phyloP scores from a whole-genome alignment of 2,113 vertebrate genomes.

The Spermophilus dauricus region DNA sequence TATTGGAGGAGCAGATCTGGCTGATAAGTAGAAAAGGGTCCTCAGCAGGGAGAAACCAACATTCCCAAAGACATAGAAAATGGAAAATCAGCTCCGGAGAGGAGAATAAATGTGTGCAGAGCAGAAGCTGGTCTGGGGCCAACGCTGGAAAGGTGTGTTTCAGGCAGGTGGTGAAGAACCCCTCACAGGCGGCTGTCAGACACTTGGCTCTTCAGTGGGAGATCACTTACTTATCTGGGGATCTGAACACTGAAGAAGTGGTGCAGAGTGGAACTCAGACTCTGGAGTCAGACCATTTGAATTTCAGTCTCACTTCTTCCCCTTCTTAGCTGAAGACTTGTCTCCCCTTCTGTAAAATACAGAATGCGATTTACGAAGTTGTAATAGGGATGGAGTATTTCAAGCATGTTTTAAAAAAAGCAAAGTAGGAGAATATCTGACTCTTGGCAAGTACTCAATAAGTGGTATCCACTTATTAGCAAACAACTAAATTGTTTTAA shows the following conservation, averaged over 20 bases:
- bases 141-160: neutral
- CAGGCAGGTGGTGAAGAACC: fast-evolving
- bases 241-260: neutral
- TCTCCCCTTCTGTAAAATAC: neutral
- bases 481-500: neutral
- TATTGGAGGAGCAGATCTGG: neutral
- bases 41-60: neutral
- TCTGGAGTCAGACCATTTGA: neutral
- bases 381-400: neutral
- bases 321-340: neutral
- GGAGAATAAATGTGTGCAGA: neutral
- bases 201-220: neutral
- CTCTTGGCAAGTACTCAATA: neutral
- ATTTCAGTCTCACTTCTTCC: neutral
- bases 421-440: neutral
- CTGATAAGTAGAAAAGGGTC: neutral
- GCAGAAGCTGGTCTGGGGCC: neutral
- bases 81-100: too few species aligned
- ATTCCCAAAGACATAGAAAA: neutral
- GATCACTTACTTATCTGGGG: too few species aligned
- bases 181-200: fast-evolving
- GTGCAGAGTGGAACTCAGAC: neutral
- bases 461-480: neutral
- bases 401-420: neutral
- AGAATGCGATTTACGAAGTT: neutral